Evolutionary conservation across 37 sponge, comb jelly and placozoan genomes (phyloP), one percentile per base, ranked within the genome.

Genomic region (Chondrilla cf. caribensis): DNA sequence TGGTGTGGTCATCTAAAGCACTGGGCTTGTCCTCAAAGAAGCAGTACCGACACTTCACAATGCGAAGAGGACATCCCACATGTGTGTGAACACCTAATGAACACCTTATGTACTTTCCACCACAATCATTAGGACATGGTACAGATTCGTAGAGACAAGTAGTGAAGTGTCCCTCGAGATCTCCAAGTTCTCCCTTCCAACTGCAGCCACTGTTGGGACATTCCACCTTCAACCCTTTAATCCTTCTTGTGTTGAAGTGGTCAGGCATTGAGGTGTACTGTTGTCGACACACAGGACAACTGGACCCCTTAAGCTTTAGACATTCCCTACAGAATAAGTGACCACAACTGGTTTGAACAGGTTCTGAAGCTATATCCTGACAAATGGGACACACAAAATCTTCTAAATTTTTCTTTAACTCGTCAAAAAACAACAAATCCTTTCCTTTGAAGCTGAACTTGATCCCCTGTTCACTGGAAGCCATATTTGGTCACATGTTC

Each of bases 281-380:
- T 40, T 73, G 76, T 8, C 76, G 1, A 6, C 76, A 73, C 8
- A 73, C 8, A 11, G 76, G 76, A 39, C 76, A 73, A 5, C 15
- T n/a, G 43, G 44, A 1, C 38, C 24, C 36, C 15, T 42, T 68
- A 37, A 31, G 35, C n/a, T n/a, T 47, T 11, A 47, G 51, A 25
- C 76, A 73, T 37, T 73, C n/a, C 36, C 6, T 39, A 40, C 76
- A 73, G 76, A 73, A 40, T n/a, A 73, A 25, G 44, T 73, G 76
- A 22, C 76, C 76, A 47, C 51, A 73, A 42, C 76, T 73, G 22
- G 76, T 40, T 42, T 36, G 44, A 39, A 73, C 39, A 25, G 76
- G 76, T 25, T 73, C 76, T 41, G 24, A 36, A n/a, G 36, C 43
- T 24, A 73, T 39, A 1, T 40, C 44, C 0, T 40, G 76, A 39